These are phyloP conservation scores for Oenanthe melanoleuca DNA, from an alignment of 2,113 vertebrate genomes.

Conservation along the genomic window DNA sequence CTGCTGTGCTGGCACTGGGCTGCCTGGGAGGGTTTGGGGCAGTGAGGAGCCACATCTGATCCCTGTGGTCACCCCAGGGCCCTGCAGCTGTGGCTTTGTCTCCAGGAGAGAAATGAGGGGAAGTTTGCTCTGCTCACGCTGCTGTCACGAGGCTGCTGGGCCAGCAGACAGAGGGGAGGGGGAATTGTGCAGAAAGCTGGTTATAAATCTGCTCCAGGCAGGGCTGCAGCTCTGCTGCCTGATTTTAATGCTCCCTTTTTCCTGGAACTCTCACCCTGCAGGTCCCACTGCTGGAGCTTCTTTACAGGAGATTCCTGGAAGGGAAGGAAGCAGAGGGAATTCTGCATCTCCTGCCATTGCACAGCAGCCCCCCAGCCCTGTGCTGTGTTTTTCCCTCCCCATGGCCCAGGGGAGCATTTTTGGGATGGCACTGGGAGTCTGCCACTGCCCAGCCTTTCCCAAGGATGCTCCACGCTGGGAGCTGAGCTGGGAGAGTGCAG, in stretches of 20 bases:
- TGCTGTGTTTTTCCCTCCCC: neutral
- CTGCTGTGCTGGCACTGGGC: neutral
- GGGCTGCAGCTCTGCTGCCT: neutral
- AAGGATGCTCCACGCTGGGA: neutral
- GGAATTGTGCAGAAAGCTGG: neutral
- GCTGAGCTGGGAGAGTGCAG: neutral
- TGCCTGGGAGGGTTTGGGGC: neutral
- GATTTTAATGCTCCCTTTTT: neutral
- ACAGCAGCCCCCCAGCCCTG: neutral
- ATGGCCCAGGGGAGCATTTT: neutral
- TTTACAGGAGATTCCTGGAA: neutral
- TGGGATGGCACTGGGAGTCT: neutral
- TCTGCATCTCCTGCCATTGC: neutral
- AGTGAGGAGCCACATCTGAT: slow-evolving; percentile 11
- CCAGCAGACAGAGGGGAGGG: neutral
- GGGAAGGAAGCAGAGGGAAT: neutral
- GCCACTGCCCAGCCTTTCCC: neutral
- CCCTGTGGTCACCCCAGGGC: neutral
- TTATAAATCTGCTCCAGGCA: neutral
- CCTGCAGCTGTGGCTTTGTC: neutral
- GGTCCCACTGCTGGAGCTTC: neutral
- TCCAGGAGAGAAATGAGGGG: neutral
- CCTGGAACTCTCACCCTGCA: neutral
- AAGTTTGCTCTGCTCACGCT: neutral
- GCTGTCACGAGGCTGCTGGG: neutral